phyloP scores from a whole-genome alignment of 2,797 vertebrate genomes.

The Sphenopsis melanotis region DNA sequence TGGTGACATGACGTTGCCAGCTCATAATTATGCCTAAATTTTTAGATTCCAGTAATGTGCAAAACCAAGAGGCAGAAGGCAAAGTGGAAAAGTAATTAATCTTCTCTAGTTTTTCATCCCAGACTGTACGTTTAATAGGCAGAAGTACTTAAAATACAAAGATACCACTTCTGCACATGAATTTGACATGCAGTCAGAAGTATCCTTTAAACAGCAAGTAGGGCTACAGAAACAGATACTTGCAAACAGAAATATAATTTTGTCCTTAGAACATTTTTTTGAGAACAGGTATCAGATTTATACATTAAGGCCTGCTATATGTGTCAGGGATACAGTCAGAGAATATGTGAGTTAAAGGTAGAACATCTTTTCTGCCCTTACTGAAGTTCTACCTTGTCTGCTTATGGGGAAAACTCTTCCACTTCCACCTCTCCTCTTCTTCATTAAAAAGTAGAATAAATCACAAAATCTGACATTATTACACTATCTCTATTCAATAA shows the following conservation, averaged over 20 bases:
- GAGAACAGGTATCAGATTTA: background rate
- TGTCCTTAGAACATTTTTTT: background rate
- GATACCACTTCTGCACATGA: background rate
- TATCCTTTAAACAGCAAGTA: background rate
- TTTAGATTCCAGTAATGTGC: background rate
- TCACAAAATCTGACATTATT: background rate
- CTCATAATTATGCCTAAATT: background rate
- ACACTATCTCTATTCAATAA: background rate
- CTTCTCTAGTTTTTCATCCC: background rate
- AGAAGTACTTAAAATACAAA: background rate
- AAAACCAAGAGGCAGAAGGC: background rate
- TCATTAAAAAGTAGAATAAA: background rate
- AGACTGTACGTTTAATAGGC: background rate
- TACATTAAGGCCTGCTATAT: background rate
- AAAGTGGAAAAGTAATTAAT: background rate
- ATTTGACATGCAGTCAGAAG: background rate
- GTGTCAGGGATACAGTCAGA: background rate
- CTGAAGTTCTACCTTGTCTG: background rate
- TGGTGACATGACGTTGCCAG: accelerated
- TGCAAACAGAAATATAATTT: background rate
- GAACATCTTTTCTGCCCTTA: background rate
- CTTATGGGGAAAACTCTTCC: background rate
- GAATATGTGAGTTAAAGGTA: background rate
- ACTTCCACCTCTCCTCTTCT: background rate
- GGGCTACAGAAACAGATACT: background rate